Base-by-base conservation (phyloP, 2,888 invertebrate genomes). In the Lasioglossum pauxillum region DNA sequence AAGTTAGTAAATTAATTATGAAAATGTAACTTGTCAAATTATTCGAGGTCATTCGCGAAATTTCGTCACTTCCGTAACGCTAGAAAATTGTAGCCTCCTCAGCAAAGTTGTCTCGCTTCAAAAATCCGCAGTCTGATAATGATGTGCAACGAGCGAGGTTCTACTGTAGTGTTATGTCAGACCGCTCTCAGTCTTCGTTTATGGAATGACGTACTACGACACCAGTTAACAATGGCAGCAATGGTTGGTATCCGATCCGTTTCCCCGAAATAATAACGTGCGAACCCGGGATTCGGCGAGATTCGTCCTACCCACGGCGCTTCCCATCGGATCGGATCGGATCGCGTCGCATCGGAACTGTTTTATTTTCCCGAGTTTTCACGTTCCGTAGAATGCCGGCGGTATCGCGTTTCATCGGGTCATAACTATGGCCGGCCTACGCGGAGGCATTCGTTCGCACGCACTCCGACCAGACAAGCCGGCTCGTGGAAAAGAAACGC, bases 361-460 rank as follows among this genome's bases (percentile, higher is more conserved):
- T 71, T 60, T 76, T 41, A 53, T 67, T 84, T 84, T 84, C 71
- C 80, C 49, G 16, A 35, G 49, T 41, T 74, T 74, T 73, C n/a
- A 44, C 72, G 77, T 77, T 41, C 73, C 85, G 23, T 31, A 31
- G 38, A 53, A 74, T 78, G 74, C 60, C 35, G 19, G n/a, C n/a
- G 53, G 44, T 86, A 82, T 85, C 82, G 75, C 72, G 75, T 80
- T 77, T 86, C 82, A 85, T 71, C 80, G 80, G 64, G 78, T 49
- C 73, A 73, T 72, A 46, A 72, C 78, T 75, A 84, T 81, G 74
- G 80, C 75, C 75, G 46, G 27, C 85, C 85, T 79, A 85, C 86
- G 82, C 77, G 60, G 35, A 53, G 73, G 46, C 49, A 60, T 78
- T 78, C 80, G 79, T 82, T 87, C 88, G 84, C 87, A 84, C 79